A percentile compares a stretch with the other conserved stretches of the same genome.
Evolutionary conservation across 1,140 invertebrate species (phyloP).

Genomic region (Akabosia matsudoensis): DNA sequence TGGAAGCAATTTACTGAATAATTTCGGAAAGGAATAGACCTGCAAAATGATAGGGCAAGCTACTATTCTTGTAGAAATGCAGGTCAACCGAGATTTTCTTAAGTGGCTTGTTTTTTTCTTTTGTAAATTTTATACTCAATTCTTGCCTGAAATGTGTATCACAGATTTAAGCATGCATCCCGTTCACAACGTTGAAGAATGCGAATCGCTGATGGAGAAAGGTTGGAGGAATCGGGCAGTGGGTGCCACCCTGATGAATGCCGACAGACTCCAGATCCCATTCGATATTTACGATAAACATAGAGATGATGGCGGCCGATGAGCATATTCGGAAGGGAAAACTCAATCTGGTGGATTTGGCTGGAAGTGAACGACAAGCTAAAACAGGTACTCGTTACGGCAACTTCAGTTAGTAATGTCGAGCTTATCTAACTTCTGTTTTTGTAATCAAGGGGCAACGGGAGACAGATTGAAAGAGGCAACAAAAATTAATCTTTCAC

Average conservation of each 20-base stretch:
- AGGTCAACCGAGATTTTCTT: no score
- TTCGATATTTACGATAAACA: slow-evolving; percentile 84
- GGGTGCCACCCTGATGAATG: slow-evolving; percentile 80
- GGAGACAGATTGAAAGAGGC: slow-evolving; percentile 85
- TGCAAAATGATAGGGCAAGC: neutral
- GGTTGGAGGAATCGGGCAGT: slow-evolving; percentile 72
- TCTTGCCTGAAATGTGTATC: no score
- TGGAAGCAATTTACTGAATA: no score
- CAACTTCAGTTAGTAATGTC: neutral
- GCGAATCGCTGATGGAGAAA: slow-evolving; percentile 67
- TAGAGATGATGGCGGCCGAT: slow-evolving; percentile 68
- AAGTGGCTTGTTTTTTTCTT: neutral
- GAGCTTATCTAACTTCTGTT: slow-evolving; percentile 4
- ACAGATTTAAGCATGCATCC: slow-evolving; percentile 67
- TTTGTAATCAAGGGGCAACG: neutral
- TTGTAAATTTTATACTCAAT: neutral
- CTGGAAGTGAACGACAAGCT: slow-evolving; percentile 79
- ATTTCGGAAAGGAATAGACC: no score
- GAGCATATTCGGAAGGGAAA: slow-evolving; percentile 69
- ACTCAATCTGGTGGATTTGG: slow-evolving; percentile 85
- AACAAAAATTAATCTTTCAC: slow-evolving; percentile 90
- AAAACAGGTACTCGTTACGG: slow-evolving; percentile 62
- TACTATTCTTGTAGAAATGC: neutral
- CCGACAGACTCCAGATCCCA: slow-evolving; percentile 70
- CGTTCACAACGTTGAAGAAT: slow-evolving; percentile 71